A percentile compares a stretch with the other conserved stretches of the same genome.
phyloP scores from a whole-genome alignment of 2,797 vertebrate genomes.

The Rhabdophis nuchalis region DNA sequence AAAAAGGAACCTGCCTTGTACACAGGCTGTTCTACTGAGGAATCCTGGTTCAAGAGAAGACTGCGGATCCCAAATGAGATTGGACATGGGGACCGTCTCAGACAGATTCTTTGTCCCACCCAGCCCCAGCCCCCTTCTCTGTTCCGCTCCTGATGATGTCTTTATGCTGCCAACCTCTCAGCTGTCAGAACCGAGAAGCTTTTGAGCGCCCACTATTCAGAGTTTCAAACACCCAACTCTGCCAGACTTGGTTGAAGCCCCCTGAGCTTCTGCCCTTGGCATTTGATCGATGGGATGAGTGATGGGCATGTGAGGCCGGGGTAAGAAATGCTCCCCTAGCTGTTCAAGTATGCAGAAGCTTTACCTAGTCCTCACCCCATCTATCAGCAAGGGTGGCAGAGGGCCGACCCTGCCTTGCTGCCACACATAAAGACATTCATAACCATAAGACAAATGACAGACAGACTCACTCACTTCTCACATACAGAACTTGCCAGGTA shows the following conservation, averaged over 20 bases:
- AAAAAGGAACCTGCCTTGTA: not conserved
- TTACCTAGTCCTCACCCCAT: conserved; percentile 14
- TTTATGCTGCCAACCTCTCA: conserved; percentile 22
- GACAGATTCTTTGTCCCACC: not conserved
- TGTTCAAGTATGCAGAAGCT: conserved; percentile 14
- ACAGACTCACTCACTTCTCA: not conserved
- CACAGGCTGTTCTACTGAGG: not conserved
- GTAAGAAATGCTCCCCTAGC: conserved; percentile 12
- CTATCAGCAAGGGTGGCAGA: conserved; percentile 34
- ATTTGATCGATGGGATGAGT: conserved; percentile 27
- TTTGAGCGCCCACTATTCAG: not conserved
- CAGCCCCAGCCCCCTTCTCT: not conserved
- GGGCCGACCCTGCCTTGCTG: not conserved
- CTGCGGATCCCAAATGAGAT: not conserved
- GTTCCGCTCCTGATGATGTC: conserved; percentile 20
- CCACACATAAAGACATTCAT: not conserved
- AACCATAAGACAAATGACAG: not conserved
- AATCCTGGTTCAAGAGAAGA: not conserved
- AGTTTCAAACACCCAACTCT: not conserved
- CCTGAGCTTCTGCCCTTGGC: conserved; percentile 25
- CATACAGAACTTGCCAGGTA: not conserved
- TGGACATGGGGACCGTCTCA: not conserved
- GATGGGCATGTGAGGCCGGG: not conserved
- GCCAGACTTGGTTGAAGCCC: conserved; percentile 20
- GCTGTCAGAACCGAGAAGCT: conserved; percentile 8